Evolutionary conservation across 2,113 vertebrate species (phyloP), one percentile per base, ranked within the genome.

Genomic region (Hyla sarda): DNA sequence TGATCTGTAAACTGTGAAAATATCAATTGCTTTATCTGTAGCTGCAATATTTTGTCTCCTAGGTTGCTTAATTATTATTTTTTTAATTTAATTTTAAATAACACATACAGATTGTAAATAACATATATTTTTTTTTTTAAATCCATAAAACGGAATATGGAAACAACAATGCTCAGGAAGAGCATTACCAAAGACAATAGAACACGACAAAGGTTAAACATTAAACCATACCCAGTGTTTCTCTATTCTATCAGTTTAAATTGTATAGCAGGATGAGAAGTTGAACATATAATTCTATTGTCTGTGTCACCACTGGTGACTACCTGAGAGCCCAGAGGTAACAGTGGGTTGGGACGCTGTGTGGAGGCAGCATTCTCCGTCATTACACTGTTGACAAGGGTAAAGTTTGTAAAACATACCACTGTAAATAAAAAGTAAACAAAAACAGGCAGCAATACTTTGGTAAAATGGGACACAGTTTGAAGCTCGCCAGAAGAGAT

Each of bases 341-440:
- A 71, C 14, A 21, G 82, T 37, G 41, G 69, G 50, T 34, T 73
- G 54, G 28, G 30, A 30, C 37, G 47, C 82, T 74, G 71, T 58
- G 52, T 58, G 23, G 32, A 45, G 50, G 30, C n/a, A 12, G 50
- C 54, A 37, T 58, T 75, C 72, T 84, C 34, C 48, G 28, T 71
- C 48, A 80, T 67, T 71, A 52, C 50, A 60, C 23, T 60, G 76
- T 41, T 60, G 48, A 81, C 76, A 86, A 58, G 73, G 62, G 45
- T 58, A 60, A 78, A 69, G 50, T 86, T 86, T 86, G 77, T 37
- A 86, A 81, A 81, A 73, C 65, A 72, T 50, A 80, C 19, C 14
- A 41, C 17, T 67, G 73, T 41, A 50, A 77, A 75, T n/a, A n/a
- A n/a, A n/a, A n/a, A n/a, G n/a, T n/a, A n/a, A n/a, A n/a, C n/a